phyloP scores from a whole-genome alignment of 2,113 vertebrate genomes.

The Atlantisia rogersi region DNA sequence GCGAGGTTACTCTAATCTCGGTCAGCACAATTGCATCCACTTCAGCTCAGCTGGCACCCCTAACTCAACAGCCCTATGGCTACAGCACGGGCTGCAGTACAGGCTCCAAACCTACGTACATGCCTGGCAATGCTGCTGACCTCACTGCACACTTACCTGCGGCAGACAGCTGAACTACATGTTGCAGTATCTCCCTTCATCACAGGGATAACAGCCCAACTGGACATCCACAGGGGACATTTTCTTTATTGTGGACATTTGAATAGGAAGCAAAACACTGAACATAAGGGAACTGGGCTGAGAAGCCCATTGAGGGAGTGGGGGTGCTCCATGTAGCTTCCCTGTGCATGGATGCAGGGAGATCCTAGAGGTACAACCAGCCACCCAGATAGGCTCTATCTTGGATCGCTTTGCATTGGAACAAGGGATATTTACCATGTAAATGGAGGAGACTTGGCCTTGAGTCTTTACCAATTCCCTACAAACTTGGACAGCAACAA shows the following conservation, averaged over 20 bases:
- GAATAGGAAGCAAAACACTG: neutral
- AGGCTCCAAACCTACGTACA: accelerated
- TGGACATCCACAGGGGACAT: neutral
- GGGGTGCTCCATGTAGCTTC: neutral
- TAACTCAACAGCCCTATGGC: neutral
- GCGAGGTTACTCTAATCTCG: neutral
- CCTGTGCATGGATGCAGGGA: neutral
- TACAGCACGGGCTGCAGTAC: neutral
- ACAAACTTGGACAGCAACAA: neutral
- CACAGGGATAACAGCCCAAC: neutral
- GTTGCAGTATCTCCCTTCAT: neutral
- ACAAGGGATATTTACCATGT: neutral
- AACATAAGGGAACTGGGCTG: neutral
- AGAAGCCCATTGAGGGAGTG: neutral
- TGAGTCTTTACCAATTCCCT: neutral
- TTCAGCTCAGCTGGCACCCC: neutral
- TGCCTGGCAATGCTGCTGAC: neutral
- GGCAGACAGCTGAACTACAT: neutral
- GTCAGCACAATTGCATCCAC: neutral
- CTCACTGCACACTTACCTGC: neutral
- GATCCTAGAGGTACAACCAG: neutral
- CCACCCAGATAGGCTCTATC: neutral
- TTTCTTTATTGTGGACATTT: neutral
- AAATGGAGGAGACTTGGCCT: neutral
- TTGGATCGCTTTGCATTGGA: accelerated